Base-by-base conservation (phyloP, 2,888 invertebrate species). In the Melanargia galathea region DNA sequence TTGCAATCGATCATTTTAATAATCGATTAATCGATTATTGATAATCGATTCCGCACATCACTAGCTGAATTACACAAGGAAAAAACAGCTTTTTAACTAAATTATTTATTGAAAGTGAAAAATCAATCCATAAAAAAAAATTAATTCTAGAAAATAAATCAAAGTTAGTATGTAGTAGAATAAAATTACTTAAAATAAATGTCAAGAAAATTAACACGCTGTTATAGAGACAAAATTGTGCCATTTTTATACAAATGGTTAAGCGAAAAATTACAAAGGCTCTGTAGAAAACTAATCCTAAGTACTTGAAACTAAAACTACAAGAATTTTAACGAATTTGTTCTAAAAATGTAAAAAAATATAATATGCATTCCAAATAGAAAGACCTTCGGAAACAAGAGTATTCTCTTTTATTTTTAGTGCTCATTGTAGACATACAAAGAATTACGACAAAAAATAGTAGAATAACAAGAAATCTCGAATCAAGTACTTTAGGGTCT, bases 61-160 rank as follows among this genome's bases (percentile, higher is more conserved):
- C n/a, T n/a, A n/a, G n/a, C n/a, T n/a, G n/a, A n/a, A n/a, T n/a
- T n/a, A n/a, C n/a, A n/a, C n/a, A n/a, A n/a, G n/a, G n/a, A n/a
- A n/a, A 40, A 59, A 38, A 59, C 49, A 16, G 52, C 4, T 5
- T 48, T 55, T 73, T 80, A 74, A 79, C 79, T 79, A 82, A 71
- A 81, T 77, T 84, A 86, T 90, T 90, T 88, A 86, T 86, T 86
- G 77, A 82, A 88, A 90, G 84, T 83, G 78, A 83, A 88, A 30
- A 89, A 87, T 87, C 85, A 88, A 87, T 86, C 82, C 81, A 84
- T 86, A 87, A 82, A 86, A 87, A 82, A 86, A 67, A 87, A 83
- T 84, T 48, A 83, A 86, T 72, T 72, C 84, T 85, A 86, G 69
- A 80, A 79, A 79, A 81, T 81, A 76, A 79, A 78, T 77, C 51